These are phyloP conservation scores for Acipenser transmontanus DNA, from an alignment of 2,797 vertebrate genomes.

Conservation along the genomic window DNA sequence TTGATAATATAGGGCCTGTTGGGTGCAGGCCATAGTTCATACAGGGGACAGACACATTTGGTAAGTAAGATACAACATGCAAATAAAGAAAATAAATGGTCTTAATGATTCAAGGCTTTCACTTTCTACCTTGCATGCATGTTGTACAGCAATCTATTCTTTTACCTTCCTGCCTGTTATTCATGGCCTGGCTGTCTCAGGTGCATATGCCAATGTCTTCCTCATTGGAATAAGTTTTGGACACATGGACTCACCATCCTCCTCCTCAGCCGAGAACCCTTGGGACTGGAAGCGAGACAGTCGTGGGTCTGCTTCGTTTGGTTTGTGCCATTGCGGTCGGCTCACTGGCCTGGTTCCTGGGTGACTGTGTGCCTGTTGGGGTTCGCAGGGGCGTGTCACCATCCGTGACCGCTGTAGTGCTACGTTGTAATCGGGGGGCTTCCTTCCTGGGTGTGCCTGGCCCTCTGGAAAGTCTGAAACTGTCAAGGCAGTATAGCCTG, in stretches of 20 bases:
- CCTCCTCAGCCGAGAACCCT: constrained; percentile 74
- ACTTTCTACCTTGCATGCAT: no score
- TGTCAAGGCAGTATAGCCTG: constrained; percentile 89
- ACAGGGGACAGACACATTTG: no score
- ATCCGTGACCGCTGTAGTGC: constrained; percentile 93
- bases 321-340: constrained; percentile 65
- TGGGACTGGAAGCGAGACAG: constrained; percentile 66
- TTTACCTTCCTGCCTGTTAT: constrained; percentile 59
- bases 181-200: constrained; percentile 59
- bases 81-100: no score
- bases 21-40: no score
- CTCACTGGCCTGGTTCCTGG: constrained; percentile 44
- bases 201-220: constrained; percentile 57
- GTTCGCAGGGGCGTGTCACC: constrained; percentile 81
- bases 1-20: no score
- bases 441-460: constrained; percentile 68
- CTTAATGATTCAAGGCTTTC: no score
- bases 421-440: constrained; percentile 91
- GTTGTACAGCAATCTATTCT: neutral
- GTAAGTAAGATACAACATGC: no score
- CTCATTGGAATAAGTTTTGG: constrained; percentile 67
- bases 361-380: constrained; percentile 54
- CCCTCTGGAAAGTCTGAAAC: constrained; percentile 83
- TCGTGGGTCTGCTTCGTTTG: constrained; percentile 62
- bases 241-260: constrained; percentile 74